phyloP scores from a whole-genome alignment of 1,140 invertebrate species.

The Drosophila sp. region DNA sequence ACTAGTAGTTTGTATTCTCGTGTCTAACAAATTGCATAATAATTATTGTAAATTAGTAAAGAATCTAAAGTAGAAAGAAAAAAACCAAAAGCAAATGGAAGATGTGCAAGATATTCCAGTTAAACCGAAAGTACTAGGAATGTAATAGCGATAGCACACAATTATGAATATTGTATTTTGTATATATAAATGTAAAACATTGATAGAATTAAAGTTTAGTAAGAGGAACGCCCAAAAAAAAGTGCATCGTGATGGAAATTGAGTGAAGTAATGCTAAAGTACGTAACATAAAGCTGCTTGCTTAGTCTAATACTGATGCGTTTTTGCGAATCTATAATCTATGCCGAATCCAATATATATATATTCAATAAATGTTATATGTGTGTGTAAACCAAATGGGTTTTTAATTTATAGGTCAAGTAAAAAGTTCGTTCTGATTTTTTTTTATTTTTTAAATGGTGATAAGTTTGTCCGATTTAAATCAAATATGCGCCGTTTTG shows the following conservation, averaged over 20 bases:
- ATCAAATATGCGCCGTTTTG: too few relatives aligned
- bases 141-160: slow-evolving; percentile 58
- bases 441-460: too few relatives aligned
- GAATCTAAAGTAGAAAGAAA: slow-evolving; percentile 14
- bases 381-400: slow-evolving; percentile 63
- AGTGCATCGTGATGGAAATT: slow-evolving; percentile 23
- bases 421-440: too few relatives aligned
- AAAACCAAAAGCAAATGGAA: slow-evolving; percentile 3
- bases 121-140: slow-evolving; percentile 43
- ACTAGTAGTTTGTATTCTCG: slow-evolving; percentile 68
- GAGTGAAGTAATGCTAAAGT: slow-evolving; percentile 27
- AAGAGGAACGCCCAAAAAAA: slow-evolving; percentile 24
- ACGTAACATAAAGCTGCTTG: slow-evolving; percentile 40
- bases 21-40: slow-evolving; percentile 55
- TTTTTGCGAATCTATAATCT: slow-evolving; percentile 72
- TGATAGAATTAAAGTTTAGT: slow-evolving; percentile 59
- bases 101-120: slow-evolving; percentile 54
- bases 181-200: slow-evolving; percentile 80
- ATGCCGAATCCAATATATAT: slow-evolving; percentile 77
- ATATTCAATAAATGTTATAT: slow-evolving; percentile 78
- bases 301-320: slow-evolving; percentile 48
- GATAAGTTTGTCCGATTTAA: too few relatives aligned
- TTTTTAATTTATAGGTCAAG: too few relatives aligned
- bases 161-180: slow-evolving; percentile 59
- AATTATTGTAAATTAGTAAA: slow-evolving; percentile 70